A percentile compares a stretch with the other conserved stretches of the same genome.
These are phyloP conservation scores for Propithecus coquereli DNA, from an alignment of 2,113 vertebrate species.

Conservation along the genomic window DNA sequence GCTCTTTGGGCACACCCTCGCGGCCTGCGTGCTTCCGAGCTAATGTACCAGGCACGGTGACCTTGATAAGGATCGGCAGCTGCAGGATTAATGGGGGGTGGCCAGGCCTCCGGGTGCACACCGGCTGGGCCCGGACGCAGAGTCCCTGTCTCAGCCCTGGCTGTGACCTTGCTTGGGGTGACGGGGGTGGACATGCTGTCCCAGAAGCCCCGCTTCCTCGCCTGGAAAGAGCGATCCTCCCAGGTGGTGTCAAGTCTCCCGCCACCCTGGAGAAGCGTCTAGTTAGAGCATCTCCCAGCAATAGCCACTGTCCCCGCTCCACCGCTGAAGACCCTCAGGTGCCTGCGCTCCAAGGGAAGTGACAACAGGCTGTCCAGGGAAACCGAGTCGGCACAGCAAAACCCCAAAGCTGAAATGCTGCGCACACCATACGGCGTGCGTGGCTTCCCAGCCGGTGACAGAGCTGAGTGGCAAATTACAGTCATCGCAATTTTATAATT, in stretches of 20 bases:
- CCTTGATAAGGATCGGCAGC: conserved; percentile 29
- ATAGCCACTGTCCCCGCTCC: too few relatives aligned
- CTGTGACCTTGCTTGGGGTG: conserved; percentile 9
- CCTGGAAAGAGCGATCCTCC: fast-evolving
- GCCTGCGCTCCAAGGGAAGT: fast-evolving
- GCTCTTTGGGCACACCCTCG: background rate
- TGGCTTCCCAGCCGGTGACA: background rate
- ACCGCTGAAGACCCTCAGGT: too few relatives aligned
- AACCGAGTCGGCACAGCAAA: fast-evolving
- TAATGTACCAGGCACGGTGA: background rate
- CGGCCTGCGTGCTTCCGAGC: background rate
- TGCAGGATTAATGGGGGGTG: background rate
- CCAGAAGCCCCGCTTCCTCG: background rate
- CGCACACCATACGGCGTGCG: fast-evolving
- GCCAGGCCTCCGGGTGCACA: background rate
- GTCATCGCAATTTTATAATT: background rate
- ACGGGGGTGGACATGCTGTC: background rate
- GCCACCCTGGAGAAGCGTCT: fast-evolving
- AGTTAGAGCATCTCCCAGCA: fast-evolving
- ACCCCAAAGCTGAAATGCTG: background rate
- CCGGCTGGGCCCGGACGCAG: background rate
- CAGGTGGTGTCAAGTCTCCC: fast-evolving
- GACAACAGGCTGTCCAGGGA: fast-evolving
- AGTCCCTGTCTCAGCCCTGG: background rate
- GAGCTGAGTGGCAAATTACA: background rate